Evolutionary conservation across 2,888 invertebrate genomes (phyloP).

Genomic region (Carabus problematicus): DNA sequence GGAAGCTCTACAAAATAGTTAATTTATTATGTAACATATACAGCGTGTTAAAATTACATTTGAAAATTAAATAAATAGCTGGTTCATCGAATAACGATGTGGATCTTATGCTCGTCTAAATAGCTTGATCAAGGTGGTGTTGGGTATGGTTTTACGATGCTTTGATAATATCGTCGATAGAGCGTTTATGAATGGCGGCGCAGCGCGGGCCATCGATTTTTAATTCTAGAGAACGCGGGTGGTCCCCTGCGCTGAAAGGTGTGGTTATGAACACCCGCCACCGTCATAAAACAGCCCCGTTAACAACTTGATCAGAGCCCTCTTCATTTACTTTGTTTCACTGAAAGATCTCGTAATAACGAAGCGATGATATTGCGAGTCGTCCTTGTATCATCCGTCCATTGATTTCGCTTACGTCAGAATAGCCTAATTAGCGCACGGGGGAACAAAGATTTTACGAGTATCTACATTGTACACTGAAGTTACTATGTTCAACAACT

Average conservation of each 20-base stretch:
- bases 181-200: conserved; percentile 36
- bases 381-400: not conserved
- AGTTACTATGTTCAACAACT: no score
- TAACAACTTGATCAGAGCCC: conserved; percentile 40
- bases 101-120: conserved; percentile 16
- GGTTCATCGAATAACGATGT: not conserved
- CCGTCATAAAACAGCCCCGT: conserved; percentile 35
- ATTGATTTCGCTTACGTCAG: not conserved
- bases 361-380: conserved; percentile 11
- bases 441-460: no score
- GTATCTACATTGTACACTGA: no score
- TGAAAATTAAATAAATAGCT: no score
- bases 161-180: conserved; percentile 31
- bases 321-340: conserved; percentile 41
- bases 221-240: conserved; percentile 34
- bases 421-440: no score
- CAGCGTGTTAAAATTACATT: no score
- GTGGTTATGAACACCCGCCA: conserved; percentile 38
- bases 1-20: no score
- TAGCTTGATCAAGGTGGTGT: not conserved
- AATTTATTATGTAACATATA: no score
- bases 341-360: conserved; percentile 25
- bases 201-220: conserved; percentile 32
- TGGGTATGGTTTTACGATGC: conserved; percentile 18
- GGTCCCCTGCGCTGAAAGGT: conserved; percentile 33